A percentile compares a stretch with the other conserved stretches of the same genome.
phyloP scores from a whole-genome alignment of 2,113 vertebrate species.

The Canis aureus region DNA sequence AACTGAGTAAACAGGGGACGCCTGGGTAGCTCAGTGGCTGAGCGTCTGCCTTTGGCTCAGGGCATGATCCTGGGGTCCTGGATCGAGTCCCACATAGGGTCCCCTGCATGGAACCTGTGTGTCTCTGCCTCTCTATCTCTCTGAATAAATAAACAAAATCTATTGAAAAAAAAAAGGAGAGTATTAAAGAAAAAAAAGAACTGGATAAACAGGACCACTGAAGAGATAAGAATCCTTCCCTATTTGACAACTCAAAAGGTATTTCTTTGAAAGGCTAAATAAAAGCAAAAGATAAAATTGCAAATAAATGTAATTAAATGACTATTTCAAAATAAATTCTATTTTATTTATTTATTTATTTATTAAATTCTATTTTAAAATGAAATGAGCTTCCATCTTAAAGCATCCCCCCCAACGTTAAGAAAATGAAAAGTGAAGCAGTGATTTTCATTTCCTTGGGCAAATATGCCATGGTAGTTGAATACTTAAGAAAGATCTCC shows the following conservation, averaged over 20 bases:
- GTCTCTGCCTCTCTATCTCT: too few species aligned
- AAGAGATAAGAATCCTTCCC: not conserved
- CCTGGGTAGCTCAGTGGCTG: too few species aligned
- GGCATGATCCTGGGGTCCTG: too few species aligned
- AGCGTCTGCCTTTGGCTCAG: too few species aligned
- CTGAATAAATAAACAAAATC: too few species aligned
- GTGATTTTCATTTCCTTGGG: not conserved
- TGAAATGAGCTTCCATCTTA: not conserved
- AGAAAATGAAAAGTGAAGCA: not conserved
- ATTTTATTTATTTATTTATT: not conserved
- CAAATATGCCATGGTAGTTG: not conserved
- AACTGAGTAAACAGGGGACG: not conserved
- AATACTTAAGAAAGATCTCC: not conserved
- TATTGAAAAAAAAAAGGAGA: too few species aligned
- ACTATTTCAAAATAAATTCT: constrained; percentile 18
- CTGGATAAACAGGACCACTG: not conserved
- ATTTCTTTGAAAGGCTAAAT: not conserved
- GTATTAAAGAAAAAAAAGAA: not conserved
- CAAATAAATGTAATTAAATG: not conserved
- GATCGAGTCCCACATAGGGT: too few species aligned
- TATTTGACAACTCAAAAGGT: not conserved
- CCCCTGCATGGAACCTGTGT: too few species aligned
- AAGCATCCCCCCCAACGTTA: not conserved
- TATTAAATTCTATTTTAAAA: not conserved
- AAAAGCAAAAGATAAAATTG: constrained; percentile 10